A percentile compares a stretch with the other conserved stretches of the same genome.
These are phyloP conservation scores for Drosophila jambulina DNA, from an alignment of 1,140 invertebrate genomes.

Conservation along the genomic window DNA sequence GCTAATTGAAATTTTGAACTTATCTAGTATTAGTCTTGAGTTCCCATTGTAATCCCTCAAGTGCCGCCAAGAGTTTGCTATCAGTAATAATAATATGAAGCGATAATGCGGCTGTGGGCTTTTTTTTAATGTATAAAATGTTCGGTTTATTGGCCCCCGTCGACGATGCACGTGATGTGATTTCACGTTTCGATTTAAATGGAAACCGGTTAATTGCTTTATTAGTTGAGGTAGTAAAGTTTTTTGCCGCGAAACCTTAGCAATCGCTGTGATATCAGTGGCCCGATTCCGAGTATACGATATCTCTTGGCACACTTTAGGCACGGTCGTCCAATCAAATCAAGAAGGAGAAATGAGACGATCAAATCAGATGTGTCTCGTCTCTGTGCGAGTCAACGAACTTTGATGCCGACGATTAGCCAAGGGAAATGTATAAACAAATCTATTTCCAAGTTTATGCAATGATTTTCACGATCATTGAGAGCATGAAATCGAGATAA, in stretches of 20 bases:
- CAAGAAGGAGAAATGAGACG: conserved; percentile 21
- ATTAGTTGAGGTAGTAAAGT: conserved; percentile 12
- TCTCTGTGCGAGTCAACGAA: conserved; percentile 42
- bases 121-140: background rate
- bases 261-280: conserved; percentile 15
- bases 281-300: conserved; percentile 6
- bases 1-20: background rate
- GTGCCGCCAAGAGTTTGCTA: conserved; percentile 10
- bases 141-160: conserved; percentile 18
- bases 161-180: conserved; percentile 29
- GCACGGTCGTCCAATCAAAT: conserved; percentile 27
- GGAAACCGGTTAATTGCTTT: conserved; percentile 46
- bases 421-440: conserved; percentile 57
- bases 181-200: conserved; percentile 41
- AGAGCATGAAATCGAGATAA: background rate
- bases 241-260: conserved; percentile 2
- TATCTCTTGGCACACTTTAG: conserved; percentile 19
- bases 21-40: background rate
- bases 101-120: conserved; percentile 9
- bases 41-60: conserved; percentile 1
- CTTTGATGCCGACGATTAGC: conserved; percentile 49
- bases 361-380: conserved; percentile 14
- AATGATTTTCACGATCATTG: background rate
- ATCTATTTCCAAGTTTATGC: conserved; percentile 26
- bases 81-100: conserved; percentile 13